Evolutionary conservation across 2,113 vertebrate genomes (phyloP).

Genomic region (Tychaedon coryphoeus): DNA sequence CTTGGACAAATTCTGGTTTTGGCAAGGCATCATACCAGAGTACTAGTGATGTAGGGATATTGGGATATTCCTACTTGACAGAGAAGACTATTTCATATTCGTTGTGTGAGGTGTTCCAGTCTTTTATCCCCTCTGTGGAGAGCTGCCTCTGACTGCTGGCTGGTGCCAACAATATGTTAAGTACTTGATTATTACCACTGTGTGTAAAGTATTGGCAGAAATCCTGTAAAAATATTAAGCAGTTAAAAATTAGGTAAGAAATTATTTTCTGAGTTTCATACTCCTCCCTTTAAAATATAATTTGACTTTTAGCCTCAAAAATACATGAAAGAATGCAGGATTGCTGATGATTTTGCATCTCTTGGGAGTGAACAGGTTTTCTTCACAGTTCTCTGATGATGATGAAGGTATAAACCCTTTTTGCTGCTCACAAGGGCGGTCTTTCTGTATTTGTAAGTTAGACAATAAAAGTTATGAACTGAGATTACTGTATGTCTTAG

Average conservation of each 20-base stretch:
- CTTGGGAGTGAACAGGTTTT: background rate
- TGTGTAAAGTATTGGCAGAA: background rate
- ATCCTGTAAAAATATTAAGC: background rate
- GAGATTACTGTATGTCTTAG: background rate
- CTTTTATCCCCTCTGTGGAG: background rate
- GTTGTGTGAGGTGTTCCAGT: background rate
- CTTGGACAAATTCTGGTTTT: background rate
- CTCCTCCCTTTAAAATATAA: background rate
- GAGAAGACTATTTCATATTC: background rate
- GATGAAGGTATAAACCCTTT: background rate
- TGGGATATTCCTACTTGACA: background rate
- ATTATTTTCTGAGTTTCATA: background rate
- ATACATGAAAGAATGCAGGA: background rate
- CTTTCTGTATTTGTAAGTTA: background rate
- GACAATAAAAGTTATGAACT: background rate
- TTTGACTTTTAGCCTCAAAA: background rate
- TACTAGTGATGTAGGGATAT: background rate
- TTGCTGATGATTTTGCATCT: background rate
- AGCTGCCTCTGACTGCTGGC: background rate
- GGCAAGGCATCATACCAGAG: background rate
- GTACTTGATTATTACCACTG: background rate
- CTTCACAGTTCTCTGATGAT: background rate
- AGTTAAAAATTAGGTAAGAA: background rate
- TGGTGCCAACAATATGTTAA: background rate
- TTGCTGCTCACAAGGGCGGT: background rate